phyloP scores from a whole-genome alignment of 2,113 vertebrate genomes.

The Poeciliopsis turrubarensis region DNA sequence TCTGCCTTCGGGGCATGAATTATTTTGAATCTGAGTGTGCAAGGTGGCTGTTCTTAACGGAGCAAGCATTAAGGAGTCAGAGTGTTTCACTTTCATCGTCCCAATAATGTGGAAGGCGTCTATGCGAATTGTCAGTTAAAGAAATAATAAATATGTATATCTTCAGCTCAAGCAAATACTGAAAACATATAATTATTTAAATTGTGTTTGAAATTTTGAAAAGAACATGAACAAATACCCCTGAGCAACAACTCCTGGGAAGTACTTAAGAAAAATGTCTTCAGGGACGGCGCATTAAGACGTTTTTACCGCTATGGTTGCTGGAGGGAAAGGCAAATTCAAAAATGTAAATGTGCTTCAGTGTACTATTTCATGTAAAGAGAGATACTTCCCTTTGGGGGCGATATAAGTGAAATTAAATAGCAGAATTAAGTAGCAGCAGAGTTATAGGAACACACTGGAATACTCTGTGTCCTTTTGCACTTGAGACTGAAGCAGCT shows the following conservation, averaged over 20 bases:
- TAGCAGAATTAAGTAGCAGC: slow-evolving; percentile 12
- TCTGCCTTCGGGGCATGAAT: slow-evolving; percentile 1
- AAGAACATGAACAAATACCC: slow-evolving; percentile 37
- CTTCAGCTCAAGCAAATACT: not conserved
- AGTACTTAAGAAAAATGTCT: slow-evolving; percentile 29
- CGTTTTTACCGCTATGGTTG: slow-evolving; percentile 36
- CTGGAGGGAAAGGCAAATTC: slow-evolving; percentile 52
- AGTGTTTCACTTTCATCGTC: not conserved
- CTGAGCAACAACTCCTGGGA: not conserved
- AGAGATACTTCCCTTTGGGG: not conserved
- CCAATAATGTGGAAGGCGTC: not conserved
- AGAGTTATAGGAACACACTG: slow-evolving; percentile 30
- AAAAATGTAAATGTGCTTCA: slow-evolving; percentile 42
- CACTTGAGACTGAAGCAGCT: slow-evolving; percentile 46
- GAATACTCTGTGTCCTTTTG: slow-evolving; percentile 56
- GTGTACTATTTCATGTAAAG: slow-evolving; percentile 27
- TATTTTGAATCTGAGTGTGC: slow-evolving; percentile 1
- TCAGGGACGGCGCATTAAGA: slow-evolving; percentile 9
- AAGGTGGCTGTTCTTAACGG: not conserved
- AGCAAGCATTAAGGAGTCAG: not conserved
- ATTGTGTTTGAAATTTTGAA: slow-evolving; percentile 19
- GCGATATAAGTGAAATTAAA: slow-evolving; percentile 18
- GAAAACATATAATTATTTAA: slow-evolving; percentile 15
- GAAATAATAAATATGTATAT: not conserved
- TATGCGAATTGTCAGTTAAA: not conserved